Evolutionary conservation across 2,113 vertebrate genomes (phyloP).

Genomic region (Leptodactylus fuscus): DNA sequence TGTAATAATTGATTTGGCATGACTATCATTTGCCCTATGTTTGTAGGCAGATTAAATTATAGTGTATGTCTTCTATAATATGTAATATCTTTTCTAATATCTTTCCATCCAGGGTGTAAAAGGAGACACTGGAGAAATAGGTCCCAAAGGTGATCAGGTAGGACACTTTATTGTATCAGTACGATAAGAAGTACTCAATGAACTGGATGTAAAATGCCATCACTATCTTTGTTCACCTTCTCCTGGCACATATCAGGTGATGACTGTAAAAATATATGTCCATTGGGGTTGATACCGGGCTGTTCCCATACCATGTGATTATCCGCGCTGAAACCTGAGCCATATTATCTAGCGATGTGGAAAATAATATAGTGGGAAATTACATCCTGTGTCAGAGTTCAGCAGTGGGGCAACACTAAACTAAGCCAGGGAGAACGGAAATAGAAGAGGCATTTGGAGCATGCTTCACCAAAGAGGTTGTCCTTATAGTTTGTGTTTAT

Average conservation of each 20-base stretch:
- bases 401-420: background rate
- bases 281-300: background rate
- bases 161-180: slow-evolving; percentile 15
- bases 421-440: background rate
- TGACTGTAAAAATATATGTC: background rate
- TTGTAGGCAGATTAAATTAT: background rate
- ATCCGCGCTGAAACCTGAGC: background rate
- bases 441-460: background rate
- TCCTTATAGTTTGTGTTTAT: slow-evolving; percentile 35
- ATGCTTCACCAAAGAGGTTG: background rate
- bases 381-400: background rate
- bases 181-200: background rate
- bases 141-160: slow-evolving; percentile 93
- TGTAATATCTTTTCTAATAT: background rate
- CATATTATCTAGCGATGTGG: background rate
- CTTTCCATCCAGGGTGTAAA: slow-evolving; percentile 80
- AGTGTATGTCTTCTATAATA: background rate
- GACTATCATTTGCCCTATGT: background rate
- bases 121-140: slow-evolving; percentile 86
- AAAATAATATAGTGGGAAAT: background rate
- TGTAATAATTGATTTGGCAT: background rate
- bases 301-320: background rate
- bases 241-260: background rate
- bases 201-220: background rate
- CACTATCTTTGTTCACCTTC: background rate